phyloP scores from a whole-genome alignment of 2,113 vertebrate genomes.

The Verasper variegatus region DNA sequence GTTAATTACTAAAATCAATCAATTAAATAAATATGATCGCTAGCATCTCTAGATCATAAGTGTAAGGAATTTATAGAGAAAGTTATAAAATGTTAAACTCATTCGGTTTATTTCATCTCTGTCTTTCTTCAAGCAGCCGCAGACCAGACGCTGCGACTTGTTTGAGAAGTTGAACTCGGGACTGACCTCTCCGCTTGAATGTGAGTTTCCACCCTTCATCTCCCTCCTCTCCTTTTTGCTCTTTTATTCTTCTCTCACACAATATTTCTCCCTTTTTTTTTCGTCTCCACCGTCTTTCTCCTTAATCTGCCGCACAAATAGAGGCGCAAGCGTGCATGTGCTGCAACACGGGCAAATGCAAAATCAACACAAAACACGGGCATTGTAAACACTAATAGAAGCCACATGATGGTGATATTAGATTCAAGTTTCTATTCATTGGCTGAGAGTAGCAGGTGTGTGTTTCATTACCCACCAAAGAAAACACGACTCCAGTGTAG shows the following conservation, averaged over 20 bases:
- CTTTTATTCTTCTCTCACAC: background rate
- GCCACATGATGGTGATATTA: slow-evolving; percentile 72
- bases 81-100: background rate
- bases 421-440: slow-evolving; percentile 77
- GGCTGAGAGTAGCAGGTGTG: slow-evolving; percentile 83
- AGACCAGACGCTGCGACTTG: background rate
- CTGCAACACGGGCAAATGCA: slow-evolving; percentile 35
- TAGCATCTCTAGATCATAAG: too few relatives aligned
- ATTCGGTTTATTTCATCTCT: background rate
- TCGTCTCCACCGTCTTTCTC: slow-evolving; percentile 3
- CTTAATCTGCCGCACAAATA: slow-evolving; percentile 31
- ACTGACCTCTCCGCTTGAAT: slow-evolving; percentile 28
- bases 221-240: background rate
- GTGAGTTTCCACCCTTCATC: slow-evolving; percentile 18
- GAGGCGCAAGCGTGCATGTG: slow-evolving; percentile 7
- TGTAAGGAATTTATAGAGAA: background rate
- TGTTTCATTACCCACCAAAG: slow-evolving; percentile 74
- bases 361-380: slow-evolving; percentile 67
- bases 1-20: background rate
- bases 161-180: slow-evolving; percentile 29
- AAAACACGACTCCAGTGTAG: slow-evolving; percentile 68
- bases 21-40: too few relatives aligned
- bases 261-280: background rate
- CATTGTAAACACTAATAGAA: slow-evolving; percentile 67
- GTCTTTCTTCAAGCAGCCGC: background rate